These are phyloP conservation scores for Cephus cinctus DNA, from an alignment of 1,140 invertebrate species.

Conservation along the genomic window DNA sequence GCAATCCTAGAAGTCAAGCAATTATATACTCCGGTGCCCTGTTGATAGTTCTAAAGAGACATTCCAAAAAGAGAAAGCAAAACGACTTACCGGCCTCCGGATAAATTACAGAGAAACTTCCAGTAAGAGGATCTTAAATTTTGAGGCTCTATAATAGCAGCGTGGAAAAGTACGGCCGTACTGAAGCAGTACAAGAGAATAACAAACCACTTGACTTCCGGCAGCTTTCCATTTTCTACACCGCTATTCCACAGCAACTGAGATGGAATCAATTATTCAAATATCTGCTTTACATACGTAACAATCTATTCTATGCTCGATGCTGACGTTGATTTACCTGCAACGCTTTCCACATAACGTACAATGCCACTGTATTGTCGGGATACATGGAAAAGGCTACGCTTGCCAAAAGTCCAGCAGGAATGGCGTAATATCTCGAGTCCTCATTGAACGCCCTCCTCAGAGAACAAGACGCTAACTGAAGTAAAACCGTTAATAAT, in stretches of 20 bases:
- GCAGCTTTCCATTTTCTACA: conserved; percentile 58
- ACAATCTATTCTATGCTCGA: too few species aligned
- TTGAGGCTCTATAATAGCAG: conserved; percentile 76
- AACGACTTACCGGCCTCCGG: conserved; percentile 66
- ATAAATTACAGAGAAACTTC: conserved; percentile 76
- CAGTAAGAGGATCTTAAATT: conserved; percentile 80
- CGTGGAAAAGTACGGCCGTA: conserved; percentile 78
- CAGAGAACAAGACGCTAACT: conserved; percentile 63
- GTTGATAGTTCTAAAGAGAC: conserved; percentile 11
- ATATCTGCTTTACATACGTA: too few species aligned
- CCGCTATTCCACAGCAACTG: conserved; percentile 65
- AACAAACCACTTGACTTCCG: conserved; percentile 63
- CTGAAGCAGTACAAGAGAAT: conserved; percentile 76
- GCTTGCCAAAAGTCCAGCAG: conserved; percentile 65
- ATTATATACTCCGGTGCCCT: not conserved
- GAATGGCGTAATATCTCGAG: conserved; percentile 61
- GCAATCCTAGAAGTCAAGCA: conserved; percentile 57
- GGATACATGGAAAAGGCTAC: conserved; percentile 64
- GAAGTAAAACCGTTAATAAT: conserved; percentile 29
- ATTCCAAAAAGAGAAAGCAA: not conserved
- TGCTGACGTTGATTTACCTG: conserved; percentile 62
- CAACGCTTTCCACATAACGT: conserved; percentile 71
- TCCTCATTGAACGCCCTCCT: conserved; percentile 60
- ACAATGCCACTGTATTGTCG: conserved; percentile 68
- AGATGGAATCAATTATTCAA: too few species aligned